A percentile compares a stretch with the other conserved stretches of the same genome.
Evolutionary conservation across 23 tunicate genomes (phyloP).

Genomic region (Diplosoma virens): DNA sequence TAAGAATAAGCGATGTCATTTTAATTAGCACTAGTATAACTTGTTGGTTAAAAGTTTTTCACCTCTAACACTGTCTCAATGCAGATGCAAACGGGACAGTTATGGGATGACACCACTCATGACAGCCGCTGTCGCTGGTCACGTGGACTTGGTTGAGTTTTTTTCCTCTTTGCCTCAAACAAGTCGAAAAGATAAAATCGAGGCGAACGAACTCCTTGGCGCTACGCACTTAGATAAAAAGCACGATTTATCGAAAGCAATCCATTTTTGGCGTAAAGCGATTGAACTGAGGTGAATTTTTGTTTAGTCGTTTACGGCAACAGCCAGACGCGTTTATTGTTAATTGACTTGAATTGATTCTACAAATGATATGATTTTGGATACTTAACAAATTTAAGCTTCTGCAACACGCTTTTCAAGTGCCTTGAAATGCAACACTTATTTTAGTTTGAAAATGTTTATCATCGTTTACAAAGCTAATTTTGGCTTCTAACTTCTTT

Average conservation of each 20-base stretch:
- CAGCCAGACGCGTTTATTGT: no score
- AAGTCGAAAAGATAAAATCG: conserved; percentile 46
- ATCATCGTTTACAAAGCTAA: no score
- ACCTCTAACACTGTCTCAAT: background rate
- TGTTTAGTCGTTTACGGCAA: no score
- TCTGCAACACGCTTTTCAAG: no score
- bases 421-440: no score
- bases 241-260: conserved; percentile 58
- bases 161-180: conserved; percentile 51
- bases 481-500: no score
- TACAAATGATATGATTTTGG: no score
- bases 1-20: no score
- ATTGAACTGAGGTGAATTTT: conserved; percentile 57
- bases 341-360: no score
- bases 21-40: no score
- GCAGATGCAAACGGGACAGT: conserved; percentile 66
- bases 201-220: conserved; percentile 71
- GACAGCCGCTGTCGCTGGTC: conserved; percentile 89
- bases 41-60: background rate
- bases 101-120: conserved; percentile 86
- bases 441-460: no score
- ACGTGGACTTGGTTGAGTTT: conserved; percentile 59
- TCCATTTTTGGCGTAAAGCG: conserved; percentile 68
- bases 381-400: no score
- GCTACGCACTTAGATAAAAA: conserved; percentile 71